Base-by-base conservation (phyloP, 2,113 vertebrate species). In the Neolamprologus sp. region DNA sequence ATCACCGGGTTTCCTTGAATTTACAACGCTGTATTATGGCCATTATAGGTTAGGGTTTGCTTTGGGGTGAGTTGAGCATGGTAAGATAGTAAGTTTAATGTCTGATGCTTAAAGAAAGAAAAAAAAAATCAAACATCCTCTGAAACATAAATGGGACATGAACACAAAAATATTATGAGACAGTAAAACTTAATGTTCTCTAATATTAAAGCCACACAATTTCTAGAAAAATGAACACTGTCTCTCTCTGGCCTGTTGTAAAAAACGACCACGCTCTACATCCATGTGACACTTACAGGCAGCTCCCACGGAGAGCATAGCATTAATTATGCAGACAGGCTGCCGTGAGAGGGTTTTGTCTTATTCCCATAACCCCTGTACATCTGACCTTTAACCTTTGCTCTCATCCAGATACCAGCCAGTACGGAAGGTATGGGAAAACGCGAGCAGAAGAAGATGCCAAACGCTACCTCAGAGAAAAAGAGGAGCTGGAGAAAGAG, bases 381-480 rank as follows among this genome's bases (percentile, higher is more conserved):
- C 83, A 60, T 92, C 57, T 92, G 75, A 93, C 71, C 87, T 63
- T 51, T 93, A 23, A 90, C 89, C 87, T 89, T 87, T 92, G 81
- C 65, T 75, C 91, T 85, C 16, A 3, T 42, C 10, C 93, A 99
- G 99, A 98, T 83, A 96, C 97, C 90, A 98, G 98, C 95, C 98
- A 99, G 86, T 99, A 99, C 14, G 96, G 96, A 35, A 96, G 95
- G 93, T 99, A 99, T 23, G 99, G 99, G 88, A 99, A 99, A 96
- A 99, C 97, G 7, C 96, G 99, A 85, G 99, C 99, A 0, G 97
- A 99, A 89, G 98, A 99, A 93, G 99, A 99, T 1, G 99, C 98
- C 57, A 97, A 97, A 79, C 96, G 95, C 3, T 98, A 98, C 94
- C 94, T 98, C 91, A 95, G 96, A 0, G 98, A 99, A 89, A 98